Evolutionary conservation across 64 coral and sea anemone species (phyloP).

Genomic region (Porites australiensis): DNA sequence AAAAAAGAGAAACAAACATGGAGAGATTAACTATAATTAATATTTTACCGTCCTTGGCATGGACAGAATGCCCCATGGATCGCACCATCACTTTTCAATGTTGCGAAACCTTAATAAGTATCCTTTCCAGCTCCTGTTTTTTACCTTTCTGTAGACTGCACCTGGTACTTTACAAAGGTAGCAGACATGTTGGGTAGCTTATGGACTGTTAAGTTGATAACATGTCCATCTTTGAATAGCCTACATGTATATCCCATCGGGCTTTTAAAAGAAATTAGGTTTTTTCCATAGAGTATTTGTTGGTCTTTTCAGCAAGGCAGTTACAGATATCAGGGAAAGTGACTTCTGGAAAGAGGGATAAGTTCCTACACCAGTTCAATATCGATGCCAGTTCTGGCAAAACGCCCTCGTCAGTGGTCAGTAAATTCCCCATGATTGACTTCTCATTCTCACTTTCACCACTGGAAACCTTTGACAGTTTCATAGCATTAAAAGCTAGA

Average conservation of each 20-base stretch:
- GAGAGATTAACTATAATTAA: neutral
- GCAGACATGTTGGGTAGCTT: slow-evolving; percentile 17
- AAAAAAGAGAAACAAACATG: neutral
- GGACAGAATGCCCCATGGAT: slow-evolving; percentile 63
- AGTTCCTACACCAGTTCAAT: slow-evolving; percentile 57
- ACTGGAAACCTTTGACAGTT: slow-evolving; percentile 32
- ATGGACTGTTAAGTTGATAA: slow-evolving; percentile 42
- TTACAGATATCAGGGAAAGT: slow-evolving; percentile 78
- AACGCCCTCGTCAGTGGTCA: slow-evolving; percentile 56
- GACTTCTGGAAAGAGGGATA: slow-evolving; percentile 40
- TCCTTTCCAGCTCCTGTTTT: slow-evolving; percentile 53
- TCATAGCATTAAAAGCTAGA: slow-evolving; percentile 75
- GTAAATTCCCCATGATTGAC: slow-evolving; percentile 18
- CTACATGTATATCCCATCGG: slow-evolving; percentile 32
- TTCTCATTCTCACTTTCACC: slow-evolving; percentile 35
- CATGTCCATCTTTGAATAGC: slow-evolving; percentile 68
- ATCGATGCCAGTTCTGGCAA: slow-evolving; percentile 24
- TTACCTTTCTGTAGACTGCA: slow-evolving; percentile 48
- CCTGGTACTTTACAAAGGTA: slow-evolving; percentile 18
- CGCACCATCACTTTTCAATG: slow-evolving; percentile 23
- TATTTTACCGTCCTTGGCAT: slow-evolving; percentile 61
- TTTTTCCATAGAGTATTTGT: slow-evolving; percentile 52
- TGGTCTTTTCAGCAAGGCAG: slow-evolving; percentile 54
- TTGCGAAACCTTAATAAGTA: slow-evolving; percentile 39
- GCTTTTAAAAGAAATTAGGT: slow-evolving; percentile 58